Conservation (phyloP, 2,888 invertebrate species). For the Sinopyrophorus schimmeli region DNA sequence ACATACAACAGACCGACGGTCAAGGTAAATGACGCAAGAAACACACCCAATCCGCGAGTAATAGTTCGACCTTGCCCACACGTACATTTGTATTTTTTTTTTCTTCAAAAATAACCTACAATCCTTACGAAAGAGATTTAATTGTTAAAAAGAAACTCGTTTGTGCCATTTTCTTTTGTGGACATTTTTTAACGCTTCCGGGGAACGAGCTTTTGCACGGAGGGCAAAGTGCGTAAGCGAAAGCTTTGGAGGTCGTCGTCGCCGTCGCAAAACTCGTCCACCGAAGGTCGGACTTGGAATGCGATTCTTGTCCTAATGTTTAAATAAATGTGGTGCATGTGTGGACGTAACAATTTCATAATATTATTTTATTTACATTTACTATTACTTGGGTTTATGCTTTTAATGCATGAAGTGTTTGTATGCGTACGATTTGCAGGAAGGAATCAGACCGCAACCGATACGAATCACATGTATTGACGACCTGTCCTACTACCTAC, state of each 20-base stretch:
- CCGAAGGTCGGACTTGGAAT: conserved; percentile 13
- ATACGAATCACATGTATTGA: conserved; percentile 9
- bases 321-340: conserved; percentile 7
- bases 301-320: conserved; percentile 18
- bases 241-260: conserved; percentile 10
- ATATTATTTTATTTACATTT: conserved; percentile 16
- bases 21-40: conserved; percentile 24
- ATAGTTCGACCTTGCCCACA: conserved; percentile 10
- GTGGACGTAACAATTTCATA: conserved; percentile 19
- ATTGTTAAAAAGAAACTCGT: neutral
- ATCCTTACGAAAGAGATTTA: neutral
- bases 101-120: neutral
- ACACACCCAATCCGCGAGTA: conserved; percentile 21
- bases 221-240: conserved; percentile 3
- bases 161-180: neutral
- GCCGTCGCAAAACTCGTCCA: conserved; percentile 9
- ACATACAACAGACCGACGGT: conserved; percentile 7
- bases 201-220: neutral
- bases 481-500: conserved; percentile 5
- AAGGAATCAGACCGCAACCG: conserved; percentile 16
- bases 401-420: conserved; percentile 6
- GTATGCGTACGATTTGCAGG: conserved; percentile 11
- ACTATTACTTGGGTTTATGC: conserved; percentile 9
- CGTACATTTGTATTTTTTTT: neutral
- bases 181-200: neutral